Percentiles rank a stretch among this genome's conserved stretches.
phyloP scores from a whole-genome alignment of 2,888 invertebrate genomes.

The Eristalinus sepulchralis region DNA sequence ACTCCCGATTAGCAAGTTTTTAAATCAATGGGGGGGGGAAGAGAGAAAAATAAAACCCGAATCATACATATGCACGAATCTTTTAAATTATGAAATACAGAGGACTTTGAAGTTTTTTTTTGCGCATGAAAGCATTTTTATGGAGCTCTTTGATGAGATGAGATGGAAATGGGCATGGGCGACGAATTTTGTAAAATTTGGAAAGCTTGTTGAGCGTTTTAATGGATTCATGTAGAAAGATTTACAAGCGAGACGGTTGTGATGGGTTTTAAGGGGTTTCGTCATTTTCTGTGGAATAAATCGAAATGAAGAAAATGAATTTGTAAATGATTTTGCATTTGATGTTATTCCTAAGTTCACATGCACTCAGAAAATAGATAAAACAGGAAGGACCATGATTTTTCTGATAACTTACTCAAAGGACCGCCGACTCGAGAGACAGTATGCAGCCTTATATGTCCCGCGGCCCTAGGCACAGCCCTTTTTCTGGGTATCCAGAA shows the following conservation, averaged over 20 bases:
- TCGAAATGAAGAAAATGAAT: too few relatives aligned
- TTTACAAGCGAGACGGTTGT: not conserved
- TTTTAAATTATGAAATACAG: not conserved
- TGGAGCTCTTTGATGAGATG: not conserved
- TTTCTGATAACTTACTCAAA: too few relatives aligned
- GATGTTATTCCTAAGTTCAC: too few relatives aligned
- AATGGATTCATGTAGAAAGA: not conserved
- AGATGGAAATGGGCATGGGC: not conserved
- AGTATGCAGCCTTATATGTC: too few relatives aligned
- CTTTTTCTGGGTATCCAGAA: too few relatives aligned
- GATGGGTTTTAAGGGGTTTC: not conserved
- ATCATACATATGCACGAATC: not conserved
- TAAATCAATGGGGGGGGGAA: not conserved
- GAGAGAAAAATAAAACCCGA: not conserved
- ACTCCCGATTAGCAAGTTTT: not conserved
- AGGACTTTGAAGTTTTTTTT: not conserved
- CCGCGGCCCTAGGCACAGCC: too few relatives aligned
- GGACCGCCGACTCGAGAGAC: too few relatives aligned
- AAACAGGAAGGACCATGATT: too few relatives aligned
- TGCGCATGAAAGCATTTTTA: not conserved
- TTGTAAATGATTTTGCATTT: too few relatives aligned
- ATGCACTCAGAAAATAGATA: too few relatives aligned
- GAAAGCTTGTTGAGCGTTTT: not conserved
- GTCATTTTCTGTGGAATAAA: not conserved
- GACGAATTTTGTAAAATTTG: not conserved